These are phyloP conservation scores for Hecatera dysodea DNA, from an alignment of 2,888 invertebrate species.

Conservation along the genomic window DNA sequence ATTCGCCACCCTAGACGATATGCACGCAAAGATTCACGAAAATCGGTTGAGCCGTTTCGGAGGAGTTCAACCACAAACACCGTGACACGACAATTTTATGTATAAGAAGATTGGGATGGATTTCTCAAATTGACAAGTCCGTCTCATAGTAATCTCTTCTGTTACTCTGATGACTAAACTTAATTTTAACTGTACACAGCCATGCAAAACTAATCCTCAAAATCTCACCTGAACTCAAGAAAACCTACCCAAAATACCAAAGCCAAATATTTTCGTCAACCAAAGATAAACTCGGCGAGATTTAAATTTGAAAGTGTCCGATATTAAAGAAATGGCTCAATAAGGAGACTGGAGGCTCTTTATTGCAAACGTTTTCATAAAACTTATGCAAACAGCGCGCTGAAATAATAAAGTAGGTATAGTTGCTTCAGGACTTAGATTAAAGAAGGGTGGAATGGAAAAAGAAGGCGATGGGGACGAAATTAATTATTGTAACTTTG, in stretches of 20 bases:
- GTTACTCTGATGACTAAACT: no score
- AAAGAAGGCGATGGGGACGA: constrained; percentile 1
- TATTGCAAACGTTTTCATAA: constrained; percentile 67
- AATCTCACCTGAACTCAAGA: constrained; percentile 6
- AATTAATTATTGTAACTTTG: constrained; percentile 41
- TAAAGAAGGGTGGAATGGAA: constrained; percentile 14
- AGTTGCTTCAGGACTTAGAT: constrained; percentile 56
- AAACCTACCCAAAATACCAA: constrained; percentile 9
- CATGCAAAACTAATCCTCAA: not conserved
- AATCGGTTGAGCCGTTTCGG: no score
- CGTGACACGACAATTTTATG: no score
- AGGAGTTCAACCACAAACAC: no score
- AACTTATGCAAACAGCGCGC: constrained; percentile 73
- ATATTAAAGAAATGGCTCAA: constrained; percentile 68
- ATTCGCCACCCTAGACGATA: no score
- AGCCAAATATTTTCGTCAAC: constrained; percentile 43
- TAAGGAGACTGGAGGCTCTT: constrained; percentile 58
- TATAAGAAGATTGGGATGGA: no score
- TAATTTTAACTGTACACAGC: not conserved
- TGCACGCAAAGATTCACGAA: no score
- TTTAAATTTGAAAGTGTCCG: constrained; percentile 68
- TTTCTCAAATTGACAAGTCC: no score
- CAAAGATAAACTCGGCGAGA: constrained; percentile 53
- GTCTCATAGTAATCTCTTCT: no score
- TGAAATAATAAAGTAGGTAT: constrained; percentile 70